Conservation (phyloP, 2,888 invertebrate species). For the Erebia aethiops region DNA sequence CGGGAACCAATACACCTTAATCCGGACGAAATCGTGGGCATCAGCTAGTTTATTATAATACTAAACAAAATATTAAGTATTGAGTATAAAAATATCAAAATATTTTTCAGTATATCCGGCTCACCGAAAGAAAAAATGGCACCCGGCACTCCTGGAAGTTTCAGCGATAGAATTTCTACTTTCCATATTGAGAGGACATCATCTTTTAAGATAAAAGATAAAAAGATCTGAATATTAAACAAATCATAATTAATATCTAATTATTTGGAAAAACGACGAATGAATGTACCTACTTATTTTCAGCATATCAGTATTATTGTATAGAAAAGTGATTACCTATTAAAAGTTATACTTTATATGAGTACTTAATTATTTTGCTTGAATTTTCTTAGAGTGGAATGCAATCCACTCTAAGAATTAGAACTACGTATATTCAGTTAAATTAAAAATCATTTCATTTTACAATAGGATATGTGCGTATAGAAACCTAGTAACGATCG, state of each 20-base stretch:
- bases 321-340: not conserved
- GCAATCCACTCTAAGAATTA: too few species aligned
- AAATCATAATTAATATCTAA: not conserved
- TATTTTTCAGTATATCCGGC: slow-evolving; percentile 23
- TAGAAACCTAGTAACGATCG: too few species aligned
- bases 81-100: not conserved
- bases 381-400: too few species aligned
- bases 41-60: too few species aligned
- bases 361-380: not conserved
- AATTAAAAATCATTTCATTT: too few species aligned
- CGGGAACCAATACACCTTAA: too few species aligned
- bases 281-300: not conserved
- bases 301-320: not conserved
- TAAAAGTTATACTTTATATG: not conserved
- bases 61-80: too few species aligned
- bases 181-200: slow-evolving; percentile 67
- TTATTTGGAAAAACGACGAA: not conserved
- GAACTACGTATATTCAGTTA: too few species aligned
- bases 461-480: too few species aligned
- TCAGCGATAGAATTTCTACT: slow-evolving; percentile 64
- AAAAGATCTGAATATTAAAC: slow-evolving; percentile 20
- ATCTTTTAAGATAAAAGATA: slow-evolving; percentile 52
- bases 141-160: slow-evolving; percentile 62
- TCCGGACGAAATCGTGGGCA: too few species aligned
- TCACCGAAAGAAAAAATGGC: slow-evolving; percentile 41